Conservation (phyloP, 2,888 invertebrate species). For the Lochmaea crataegi region DNA sequence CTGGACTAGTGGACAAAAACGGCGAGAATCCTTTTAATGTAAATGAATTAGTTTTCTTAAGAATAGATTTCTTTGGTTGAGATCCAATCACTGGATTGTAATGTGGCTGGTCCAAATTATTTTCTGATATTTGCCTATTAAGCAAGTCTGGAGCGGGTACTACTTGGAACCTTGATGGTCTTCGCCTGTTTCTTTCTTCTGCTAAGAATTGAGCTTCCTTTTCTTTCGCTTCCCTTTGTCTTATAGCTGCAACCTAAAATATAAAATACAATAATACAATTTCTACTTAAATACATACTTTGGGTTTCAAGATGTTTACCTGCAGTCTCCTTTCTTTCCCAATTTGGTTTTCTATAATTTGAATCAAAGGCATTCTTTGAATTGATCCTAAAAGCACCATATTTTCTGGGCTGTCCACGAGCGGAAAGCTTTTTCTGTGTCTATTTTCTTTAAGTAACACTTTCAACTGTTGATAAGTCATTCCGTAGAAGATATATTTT, state of each 20-base stretch:
- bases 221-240: slow-evolving; percentile 61
- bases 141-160: slow-evolving; percentile 87
- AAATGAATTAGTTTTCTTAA: slow-evolving; percentile 94
- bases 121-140: slow-evolving; percentile 59
- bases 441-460: slow-evolving; percentile 80
- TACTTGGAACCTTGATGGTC: slow-evolving; percentile 79
- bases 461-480: slow-evolving; percentile 91
- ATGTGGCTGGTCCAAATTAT: slow-evolving; percentile 64
- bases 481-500: slow-evolving; percentile 89
- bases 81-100: slow-evolving; percentile 64
- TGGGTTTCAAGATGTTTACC: slow-evolving; percentile 35
- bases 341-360: slow-evolving; percentile 87
- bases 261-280: neutral
- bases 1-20: slow-evolving; percentile 69
- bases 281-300: neutral
- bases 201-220: slow-evolving; percentile 68
- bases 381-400: slow-evolving; percentile 97
- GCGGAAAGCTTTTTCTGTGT: slow-evolving; percentile 84
- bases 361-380: slow-evolving; percentile 88
- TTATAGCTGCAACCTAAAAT: slow-evolving; percentile 65
- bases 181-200: slow-evolving; percentile 69
- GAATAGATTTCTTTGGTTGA: slow-evolving; percentile 82
- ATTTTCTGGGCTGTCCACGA: slow-evolving; percentile 91
- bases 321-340: slow-evolving; percentile 84
- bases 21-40: slow-evolving; percentile 72